Evolutionary conservation across 2,113 vertebrate genomes (phyloP).

Genomic region (Collichthys lucidus): DNA sequence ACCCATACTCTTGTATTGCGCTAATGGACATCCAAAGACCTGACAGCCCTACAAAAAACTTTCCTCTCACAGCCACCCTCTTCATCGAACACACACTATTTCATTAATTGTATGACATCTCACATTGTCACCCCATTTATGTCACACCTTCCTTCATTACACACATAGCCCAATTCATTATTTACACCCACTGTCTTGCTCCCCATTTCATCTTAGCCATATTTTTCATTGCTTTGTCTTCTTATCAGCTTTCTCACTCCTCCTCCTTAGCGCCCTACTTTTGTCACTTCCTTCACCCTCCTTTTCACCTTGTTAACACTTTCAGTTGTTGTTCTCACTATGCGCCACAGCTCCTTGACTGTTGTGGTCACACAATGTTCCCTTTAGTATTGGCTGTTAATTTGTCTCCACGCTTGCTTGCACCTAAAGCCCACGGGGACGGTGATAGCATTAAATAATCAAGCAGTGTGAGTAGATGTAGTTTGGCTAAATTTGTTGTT

Average conservation of each 20-base stretch:
- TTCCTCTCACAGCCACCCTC: constrained; percentile 1
- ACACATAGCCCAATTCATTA: constrained; percentile 5
- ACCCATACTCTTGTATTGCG: constrained; percentile 38
- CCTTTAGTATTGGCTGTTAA: constrained; percentile 27
- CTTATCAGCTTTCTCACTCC: not conserved
- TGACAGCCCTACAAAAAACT: not conserved
- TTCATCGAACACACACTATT: not conserved
- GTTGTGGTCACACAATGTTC: constrained; percentile 33
- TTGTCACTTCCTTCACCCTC: constrained; percentile 35
- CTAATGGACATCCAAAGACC: constrained; percentile 56
- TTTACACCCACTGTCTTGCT: not conserved
- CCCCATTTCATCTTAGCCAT: not conserved
- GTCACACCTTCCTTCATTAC: not conserved
- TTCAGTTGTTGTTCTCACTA: constrained; percentile 25
- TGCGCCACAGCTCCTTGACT: not conserved
- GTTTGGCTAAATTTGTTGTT: constrained; percentile 32
- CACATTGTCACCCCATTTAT: constrained; percentile 1
- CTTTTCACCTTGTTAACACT: constrained; percentile 53
- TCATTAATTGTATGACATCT: not conserved
- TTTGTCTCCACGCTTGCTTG: constrained; percentile 31
- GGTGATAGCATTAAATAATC: constrained; percentile 65
- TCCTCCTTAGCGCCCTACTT: not conserved
- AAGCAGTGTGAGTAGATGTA: constrained; percentile 7
- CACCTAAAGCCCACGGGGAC: constrained; percentile 26
- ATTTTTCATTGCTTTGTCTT: not conserved